These are phyloP conservation scores for Parazoanthus darwini DNA, from an alignment of 92 coral and sea anemone genomes.

Conservation along the genomic window DNA sequence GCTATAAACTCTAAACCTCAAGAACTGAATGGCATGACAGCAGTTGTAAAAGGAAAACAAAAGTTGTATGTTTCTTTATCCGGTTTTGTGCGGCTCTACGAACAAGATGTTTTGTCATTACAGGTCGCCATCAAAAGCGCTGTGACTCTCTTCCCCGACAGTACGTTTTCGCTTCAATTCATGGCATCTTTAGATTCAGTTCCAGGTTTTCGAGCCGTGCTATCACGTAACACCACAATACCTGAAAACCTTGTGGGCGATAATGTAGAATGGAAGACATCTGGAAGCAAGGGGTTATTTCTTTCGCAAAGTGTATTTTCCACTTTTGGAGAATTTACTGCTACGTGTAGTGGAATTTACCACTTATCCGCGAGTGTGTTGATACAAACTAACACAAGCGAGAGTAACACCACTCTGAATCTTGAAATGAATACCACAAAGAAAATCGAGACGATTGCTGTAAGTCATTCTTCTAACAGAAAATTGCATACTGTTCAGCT, in stretches of 20 bases:
- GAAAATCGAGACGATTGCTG: neutral
- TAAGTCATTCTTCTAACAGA: slow-evolving; percentile 7
- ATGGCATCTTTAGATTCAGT: slow-evolving; percentile 16
- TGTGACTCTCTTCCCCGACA: slow-evolving; percentile 4
- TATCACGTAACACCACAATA: neutral
- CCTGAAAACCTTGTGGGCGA: neutral
- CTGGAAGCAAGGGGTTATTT: slow-evolving; percentile 14
- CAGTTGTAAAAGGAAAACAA: slow-evolving; percentile 23
- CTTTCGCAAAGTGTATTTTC: slow-evolving; percentile 32
- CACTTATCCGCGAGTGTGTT: slow-evolving; percentile 19
- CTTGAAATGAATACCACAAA: neutral
- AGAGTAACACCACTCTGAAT: neutral
- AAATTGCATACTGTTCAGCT: slow-evolving; percentile 1
- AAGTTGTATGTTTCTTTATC: slow-evolving; percentile 4
- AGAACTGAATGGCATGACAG: slow-evolving; percentile 20
- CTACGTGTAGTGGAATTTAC: slow-evolving; percentile 22
- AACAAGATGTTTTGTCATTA: slow-evolving; percentile 15
- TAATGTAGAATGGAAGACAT: slow-evolving; percentile 22
- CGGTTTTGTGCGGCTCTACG: slow-evolving; percentile 19
- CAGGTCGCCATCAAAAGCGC: neutral
- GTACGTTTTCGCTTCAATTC: slow-evolving; percentile 15
- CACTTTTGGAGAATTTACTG: slow-evolving; percentile 18
- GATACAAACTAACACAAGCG: slow-evolving; percentile 14
- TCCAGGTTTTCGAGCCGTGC: slow-evolving; percentile 25
- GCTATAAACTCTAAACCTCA: slow-evolving; percentile 32